Evolutionary conservation across 2,888 invertebrate species (phyloP), one percentile per base, ranked within the genome.

Genomic region (Kryphioiulus occultus): DNA sequence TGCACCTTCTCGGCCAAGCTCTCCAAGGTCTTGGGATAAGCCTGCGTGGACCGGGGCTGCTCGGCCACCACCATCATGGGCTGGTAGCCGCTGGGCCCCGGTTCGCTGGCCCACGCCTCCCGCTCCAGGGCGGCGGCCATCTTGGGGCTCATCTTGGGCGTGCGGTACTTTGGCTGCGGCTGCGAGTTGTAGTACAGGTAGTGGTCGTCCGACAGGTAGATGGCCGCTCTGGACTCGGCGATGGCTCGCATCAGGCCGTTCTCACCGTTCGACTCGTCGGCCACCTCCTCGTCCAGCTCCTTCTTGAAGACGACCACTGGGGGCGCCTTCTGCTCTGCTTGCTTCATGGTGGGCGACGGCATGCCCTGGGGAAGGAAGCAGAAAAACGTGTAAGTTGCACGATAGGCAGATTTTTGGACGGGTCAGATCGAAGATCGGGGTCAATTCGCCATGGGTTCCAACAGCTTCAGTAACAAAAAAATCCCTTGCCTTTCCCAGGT

Each of bases 251-350:
- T 39, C 85, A 44, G 35, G 35, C 68, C 59, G 59, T 53, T 26
- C 35, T 87, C 53, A 44, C 86, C 86, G 53, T 85, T 85, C 88
- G 44, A 87, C 85, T 44, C 88, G 9, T 89, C 90, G 47, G 90
- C 90, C 30, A 89, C 88, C 90, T 97, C 97, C 90, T 96, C 96
- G 88, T 96, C 94, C 90, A 97, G 97, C 89, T 92, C 92, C 90
- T 98, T 98, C 91, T 98, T 95, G 89, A 98, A 97, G 83, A 98
- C 97, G 35, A 97, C 97, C 47, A 97, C 97, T 88, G 97, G 97
- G 88, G 96, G 95, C 91, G 97, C 97, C 91, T 97, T 96, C 26
- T 89, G 89, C 88, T 90, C 90, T 83, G 44, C 53, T 39, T 88
- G 88, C 9, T 84, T 84, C 84, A 84, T 87, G 89, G 87, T 89